A percentile compares a stretch with the other conserved stretches of the same genome.
Conservation (phyloP, 1,140 invertebrate species). For the Trichomalopsis sarcophagae region DNA sequence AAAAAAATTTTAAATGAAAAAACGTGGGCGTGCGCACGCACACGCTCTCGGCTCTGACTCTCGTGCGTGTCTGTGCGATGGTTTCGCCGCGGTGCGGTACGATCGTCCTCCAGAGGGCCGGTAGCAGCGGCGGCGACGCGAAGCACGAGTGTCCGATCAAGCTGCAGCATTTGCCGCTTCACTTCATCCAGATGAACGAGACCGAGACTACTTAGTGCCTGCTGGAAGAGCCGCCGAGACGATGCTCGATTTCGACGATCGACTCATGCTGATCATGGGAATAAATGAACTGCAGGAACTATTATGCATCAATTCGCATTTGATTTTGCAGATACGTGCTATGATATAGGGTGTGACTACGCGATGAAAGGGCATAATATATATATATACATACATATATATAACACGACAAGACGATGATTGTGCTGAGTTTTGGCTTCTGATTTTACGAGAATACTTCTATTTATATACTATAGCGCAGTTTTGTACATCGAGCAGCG, state of each 20-base stretch:
- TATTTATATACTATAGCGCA: no score
- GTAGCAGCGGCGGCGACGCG: constrained; percentile 43
- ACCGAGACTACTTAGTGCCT: constrained; percentile 63
- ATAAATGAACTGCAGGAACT: neutral
- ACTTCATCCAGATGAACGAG: constrained; percentile 69
- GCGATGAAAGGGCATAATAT: constrained; percentile 24
- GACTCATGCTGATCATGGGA: neutral
- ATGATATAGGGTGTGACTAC: neutral
- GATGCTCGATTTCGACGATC: neutral
- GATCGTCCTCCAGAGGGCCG: neutral
- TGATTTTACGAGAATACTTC: neutral
- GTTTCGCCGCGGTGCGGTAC: neutral
- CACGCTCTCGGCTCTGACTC: neutral
- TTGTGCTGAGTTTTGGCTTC: neutral
- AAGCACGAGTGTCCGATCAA: constrained; percentile 68
- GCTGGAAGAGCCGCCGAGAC: neutral
- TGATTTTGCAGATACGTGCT: neutral
- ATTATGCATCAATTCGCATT: neutral
- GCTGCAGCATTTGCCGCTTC: constrained; percentile 66
- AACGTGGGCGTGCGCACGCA: constrained; percentile 7
- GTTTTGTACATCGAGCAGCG: no score
- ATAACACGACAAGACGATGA: neutral
- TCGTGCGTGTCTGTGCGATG: neutral
- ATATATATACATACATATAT: no score
- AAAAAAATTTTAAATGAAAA: neutral